A percentile compares a stretch with the other conserved stretches of the same genome.
Evolutionary conservation across 2,797 vertebrate species (phyloP).

Genomic region (Cygnus olor): DNA sequence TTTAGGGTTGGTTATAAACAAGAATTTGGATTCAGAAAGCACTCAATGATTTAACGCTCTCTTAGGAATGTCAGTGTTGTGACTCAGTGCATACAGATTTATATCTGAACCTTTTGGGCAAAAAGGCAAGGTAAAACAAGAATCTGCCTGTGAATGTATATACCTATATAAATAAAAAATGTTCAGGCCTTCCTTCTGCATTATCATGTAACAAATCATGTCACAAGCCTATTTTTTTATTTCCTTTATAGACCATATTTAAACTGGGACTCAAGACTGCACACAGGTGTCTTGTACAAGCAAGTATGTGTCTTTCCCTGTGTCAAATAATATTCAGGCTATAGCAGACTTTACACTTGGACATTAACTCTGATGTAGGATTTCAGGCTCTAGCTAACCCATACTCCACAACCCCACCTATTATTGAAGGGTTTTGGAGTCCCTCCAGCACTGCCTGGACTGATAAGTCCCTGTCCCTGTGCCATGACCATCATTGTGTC

Average conservation of each 20-base stretch:
- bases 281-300: background rate
- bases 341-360: background rate
- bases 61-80: background rate
- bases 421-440: background rate
- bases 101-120: background rate
- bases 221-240: background rate
- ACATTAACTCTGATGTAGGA: background rate
- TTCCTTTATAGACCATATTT: background rate
- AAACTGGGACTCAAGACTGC: background rate
- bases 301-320: background rate
- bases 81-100: background rate
- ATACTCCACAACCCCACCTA: background rate
- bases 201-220: background rate
- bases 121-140: conserved; percentile 19
- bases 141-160: background rate
- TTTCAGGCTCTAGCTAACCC: background rate
- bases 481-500: background rate
- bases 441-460: background rate
- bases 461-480: background rate
- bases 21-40: background rate
- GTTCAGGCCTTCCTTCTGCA: background rate
- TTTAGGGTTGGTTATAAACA: background rate
- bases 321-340: background rate
- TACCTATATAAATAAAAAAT: background rate
- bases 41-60: background rate